Conservation (phyloP, 2,888 invertebrate species). For the Macrosiphum euphorbiae region DNA sequence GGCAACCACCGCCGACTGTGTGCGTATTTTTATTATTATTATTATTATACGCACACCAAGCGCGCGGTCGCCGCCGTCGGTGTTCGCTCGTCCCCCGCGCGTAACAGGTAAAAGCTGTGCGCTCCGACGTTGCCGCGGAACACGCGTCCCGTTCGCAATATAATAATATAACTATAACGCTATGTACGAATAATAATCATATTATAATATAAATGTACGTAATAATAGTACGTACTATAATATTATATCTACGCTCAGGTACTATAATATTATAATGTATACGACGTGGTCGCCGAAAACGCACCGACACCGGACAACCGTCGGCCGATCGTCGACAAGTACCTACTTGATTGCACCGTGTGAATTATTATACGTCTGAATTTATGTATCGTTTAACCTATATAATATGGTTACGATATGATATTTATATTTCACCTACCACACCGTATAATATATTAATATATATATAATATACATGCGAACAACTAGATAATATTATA, state of each 20-base stretch:
- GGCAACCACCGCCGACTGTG: constrained; percentile 39
- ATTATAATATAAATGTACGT: background rate
- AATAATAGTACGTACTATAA: background rate
- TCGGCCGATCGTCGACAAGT: background rate
- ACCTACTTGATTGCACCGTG: background rate
- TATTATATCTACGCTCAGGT: background rate
- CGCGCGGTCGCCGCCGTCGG: background rate
- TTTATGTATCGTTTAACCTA: background rate
- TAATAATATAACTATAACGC: background rate
- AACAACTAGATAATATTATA: background rate
- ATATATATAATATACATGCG: background rate
- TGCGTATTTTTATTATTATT: background rate
- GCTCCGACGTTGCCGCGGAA: background rate
- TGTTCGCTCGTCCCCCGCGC: constrained; percentile 38
- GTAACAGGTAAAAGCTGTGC: constrained; percentile 58
- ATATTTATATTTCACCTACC: background rate
- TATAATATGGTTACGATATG: background rate
- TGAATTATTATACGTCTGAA: background rate
- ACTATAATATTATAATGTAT: background rate
- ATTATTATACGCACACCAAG: background rate
- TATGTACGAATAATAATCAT: background rate
- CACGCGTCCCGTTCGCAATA: constrained; percentile 5
- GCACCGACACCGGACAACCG: constrained; percentile 2
- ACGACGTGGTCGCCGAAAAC: background rate
- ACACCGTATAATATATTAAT: background rate